These are phyloP conservation scores for Ammodytes marinus DNA, from an alignment of 2,113 vertebrate genomes.

Conservation along the genomic window DNA sequence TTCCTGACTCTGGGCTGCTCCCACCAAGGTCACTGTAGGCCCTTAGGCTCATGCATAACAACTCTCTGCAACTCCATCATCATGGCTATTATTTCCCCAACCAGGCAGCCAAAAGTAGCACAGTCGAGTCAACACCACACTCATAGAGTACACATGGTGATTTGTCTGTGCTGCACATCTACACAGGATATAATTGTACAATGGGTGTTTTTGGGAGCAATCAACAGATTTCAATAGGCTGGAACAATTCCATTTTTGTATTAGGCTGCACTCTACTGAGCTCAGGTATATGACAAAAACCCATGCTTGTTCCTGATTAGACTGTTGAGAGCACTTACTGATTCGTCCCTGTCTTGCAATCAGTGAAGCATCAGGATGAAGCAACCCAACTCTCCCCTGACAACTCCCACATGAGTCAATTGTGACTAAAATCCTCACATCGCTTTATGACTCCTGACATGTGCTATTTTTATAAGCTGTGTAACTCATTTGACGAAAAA, in stretches of 20 bases:
- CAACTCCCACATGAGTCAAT: constrained; percentile 32
- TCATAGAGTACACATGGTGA: constrained; percentile 18
- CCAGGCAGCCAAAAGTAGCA: constrained; percentile 16
- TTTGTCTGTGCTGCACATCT: not conserved
- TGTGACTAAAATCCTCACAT: constrained; percentile 34
- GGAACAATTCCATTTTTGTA: constrained; percentile 49
- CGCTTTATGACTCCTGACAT: constrained; percentile 18
- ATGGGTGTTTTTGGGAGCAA: constrained; percentile 28
- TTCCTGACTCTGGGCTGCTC: constrained; percentile 30
- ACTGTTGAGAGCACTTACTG: constrained; percentile 60
- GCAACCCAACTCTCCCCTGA: constrained; percentile 21
- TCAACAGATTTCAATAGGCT: constrained; percentile 48
- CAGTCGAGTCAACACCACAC: constrained; percentile 37
- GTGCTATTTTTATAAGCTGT: constrained; percentile 16
- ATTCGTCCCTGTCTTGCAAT: constrained; percentile 61
- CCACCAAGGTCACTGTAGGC: constrained; percentile 41
- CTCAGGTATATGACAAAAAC: constrained; percentile 38
- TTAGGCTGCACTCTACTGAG: constrained; percentile 35
- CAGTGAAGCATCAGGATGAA: constrained; percentile 56
- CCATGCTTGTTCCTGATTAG: constrained; percentile 57
- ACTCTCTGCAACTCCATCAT: constrained; percentile 5
- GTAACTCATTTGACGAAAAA: not conserved
- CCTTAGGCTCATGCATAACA: constrained; percentile 20
- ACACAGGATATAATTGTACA: constrained; percentile 25
- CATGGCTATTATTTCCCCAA: constrained; percentile 20